These are phyloP conservation scores for Hippocampus abdominalis DNA, from an alignment of 2,113 vertebrate genomes.

Conservation along the genomic window DNA sequence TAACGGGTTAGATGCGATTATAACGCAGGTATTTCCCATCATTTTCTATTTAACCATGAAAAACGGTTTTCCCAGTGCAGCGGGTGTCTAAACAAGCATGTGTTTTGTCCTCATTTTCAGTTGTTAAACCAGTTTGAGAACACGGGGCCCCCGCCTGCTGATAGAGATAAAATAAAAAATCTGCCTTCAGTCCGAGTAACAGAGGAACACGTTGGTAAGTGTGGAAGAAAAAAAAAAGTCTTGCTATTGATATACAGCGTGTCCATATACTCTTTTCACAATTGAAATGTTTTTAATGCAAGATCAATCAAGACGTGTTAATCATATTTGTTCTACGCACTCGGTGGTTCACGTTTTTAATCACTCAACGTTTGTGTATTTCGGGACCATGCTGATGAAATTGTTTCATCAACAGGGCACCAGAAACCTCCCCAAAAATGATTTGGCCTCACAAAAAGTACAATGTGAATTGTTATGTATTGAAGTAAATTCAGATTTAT, in stretches of 20 bases:
- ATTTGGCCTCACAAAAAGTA: no score
- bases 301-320: background rate
- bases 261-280: background rate
- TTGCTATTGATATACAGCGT: background rate
- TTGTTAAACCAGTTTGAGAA: slow-evolving; percentile 99
- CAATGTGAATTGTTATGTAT: no score
- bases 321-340: background rate
- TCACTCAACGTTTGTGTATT: no score
- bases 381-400: no score
- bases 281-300: background rate
- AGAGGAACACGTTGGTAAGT: slow-evolving; percentile 90
- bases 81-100: background rate
- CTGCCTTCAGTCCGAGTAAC: slow-evolving; percentile 88
- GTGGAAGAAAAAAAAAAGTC: background rate
- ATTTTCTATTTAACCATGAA: background rate
- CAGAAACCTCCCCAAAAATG: no score
- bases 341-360: no score
- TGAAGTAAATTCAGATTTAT: no score
- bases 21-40: slow-evolving; percentile 83
- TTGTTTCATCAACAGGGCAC: no score
- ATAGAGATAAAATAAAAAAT: slow-evolving; percentile 93
- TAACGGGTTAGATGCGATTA: slow-evolving; percentile 91
- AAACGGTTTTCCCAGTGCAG: background rate
- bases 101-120: slow-evolving; percentile 55
- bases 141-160: slow-evolving; percentile 93